These are phyloP conservation scores for Petrocephalus sullivani DNA, from an alignment of 2,797 vertebrate species.

Conservation along the genomic window DNA sequence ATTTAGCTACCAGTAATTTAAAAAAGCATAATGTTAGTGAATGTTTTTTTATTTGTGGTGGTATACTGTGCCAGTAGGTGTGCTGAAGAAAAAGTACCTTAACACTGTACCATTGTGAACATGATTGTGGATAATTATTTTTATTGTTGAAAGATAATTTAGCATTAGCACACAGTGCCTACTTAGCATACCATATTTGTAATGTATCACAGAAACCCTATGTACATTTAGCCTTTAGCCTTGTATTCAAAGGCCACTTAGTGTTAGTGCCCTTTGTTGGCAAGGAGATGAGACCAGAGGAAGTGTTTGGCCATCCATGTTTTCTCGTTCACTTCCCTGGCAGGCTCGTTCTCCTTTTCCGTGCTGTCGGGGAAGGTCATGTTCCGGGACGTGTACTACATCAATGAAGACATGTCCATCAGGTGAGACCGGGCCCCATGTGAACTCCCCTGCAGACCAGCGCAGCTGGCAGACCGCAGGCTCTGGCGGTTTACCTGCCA, in stretches of 20 bases:
- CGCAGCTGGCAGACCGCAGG: background rate
- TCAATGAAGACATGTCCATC: constrained; percentile 96
- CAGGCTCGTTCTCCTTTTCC: constrained; percentile 96
- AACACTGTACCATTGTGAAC: background rate
- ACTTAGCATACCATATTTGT: background rate
- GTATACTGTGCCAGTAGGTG: background rate
- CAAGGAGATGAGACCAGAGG: background rate
- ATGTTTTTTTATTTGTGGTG: background rate
- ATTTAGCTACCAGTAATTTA: background rate
- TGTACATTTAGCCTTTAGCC: background rate
- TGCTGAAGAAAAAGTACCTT: background rate
- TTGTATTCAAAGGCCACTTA: background rate
- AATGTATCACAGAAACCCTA: background rate
- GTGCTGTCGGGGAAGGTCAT: constrained; percentile 97
- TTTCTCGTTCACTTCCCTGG: background rate
- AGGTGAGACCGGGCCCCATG: constrained; percentile 65
- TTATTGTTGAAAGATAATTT: background rate
- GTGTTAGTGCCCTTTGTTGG: background rate
- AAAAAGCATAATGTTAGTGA: background rate
- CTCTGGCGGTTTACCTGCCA: background rate
- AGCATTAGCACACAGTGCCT: background rate
- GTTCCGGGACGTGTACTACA: constrained; percentile 97
- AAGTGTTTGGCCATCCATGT: background rate
- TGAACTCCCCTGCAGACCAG: background rate
- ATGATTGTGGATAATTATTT: background rate